These are phyloP conservation scores for Aotus griseimembra DNA, from an alignment of 2,797 vertebrate species.

Conservation along the genomic window DNA sequence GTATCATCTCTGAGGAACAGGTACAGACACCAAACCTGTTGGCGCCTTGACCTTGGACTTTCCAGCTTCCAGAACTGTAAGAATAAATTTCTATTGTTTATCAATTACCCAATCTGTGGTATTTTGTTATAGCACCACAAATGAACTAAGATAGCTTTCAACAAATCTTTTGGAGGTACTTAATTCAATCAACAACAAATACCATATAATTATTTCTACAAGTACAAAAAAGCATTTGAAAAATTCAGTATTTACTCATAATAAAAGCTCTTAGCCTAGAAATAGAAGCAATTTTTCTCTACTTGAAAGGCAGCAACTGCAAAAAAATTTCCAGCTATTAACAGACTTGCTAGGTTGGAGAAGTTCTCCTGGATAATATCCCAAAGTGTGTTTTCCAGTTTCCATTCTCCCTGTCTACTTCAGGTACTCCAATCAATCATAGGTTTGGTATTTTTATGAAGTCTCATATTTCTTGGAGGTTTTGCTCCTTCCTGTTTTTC, in stretches of 20 bases:
- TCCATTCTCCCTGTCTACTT: background rate
- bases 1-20: background rate
- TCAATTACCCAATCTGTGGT: background rate
- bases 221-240: background rate
- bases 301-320: background rate
- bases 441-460: background rate
- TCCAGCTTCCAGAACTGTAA: background rate
- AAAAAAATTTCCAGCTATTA: background rate
- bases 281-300: slow-evolving; percentile 15
- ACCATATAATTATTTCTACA: background rate
- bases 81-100: background rate
- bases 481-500: background rate
- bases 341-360: background rate
- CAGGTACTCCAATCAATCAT: background rate
- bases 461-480: background rate
- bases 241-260: background rate
- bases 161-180: background rate
- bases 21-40: background rate
- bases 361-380: background rate
- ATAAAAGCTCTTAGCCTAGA: slow-evolving; percentile 18
- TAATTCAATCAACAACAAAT: background rate
- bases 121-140: background rate
- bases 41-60: background rate
- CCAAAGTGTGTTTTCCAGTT: background rate
- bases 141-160: background rate